A percentile compares a stretch with the other conserved stretches of the same genome.
These are phyloP conservation scores for Plotosus lineatus DNA, from an alignment of 2,113 vertebrate species.

Conservation along the genomic window DNA sequence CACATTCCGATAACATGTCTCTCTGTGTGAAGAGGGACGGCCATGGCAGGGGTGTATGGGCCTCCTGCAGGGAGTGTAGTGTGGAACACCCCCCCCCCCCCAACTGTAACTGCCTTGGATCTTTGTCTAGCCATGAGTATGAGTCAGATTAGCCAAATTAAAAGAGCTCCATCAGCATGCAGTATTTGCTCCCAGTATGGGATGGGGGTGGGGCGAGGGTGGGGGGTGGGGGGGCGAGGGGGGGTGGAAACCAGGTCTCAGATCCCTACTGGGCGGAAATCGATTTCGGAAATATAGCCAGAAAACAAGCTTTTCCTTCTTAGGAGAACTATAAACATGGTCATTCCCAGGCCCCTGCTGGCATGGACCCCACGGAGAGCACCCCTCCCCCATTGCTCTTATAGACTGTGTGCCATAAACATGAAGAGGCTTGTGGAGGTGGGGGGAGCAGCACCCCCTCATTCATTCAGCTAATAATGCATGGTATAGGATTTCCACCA, in stretches of 20 bases:
- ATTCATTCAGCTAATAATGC: conserved; percentile 30
- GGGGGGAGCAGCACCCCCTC: too few species aligned
- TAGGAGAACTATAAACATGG: conserved; percentile 14
- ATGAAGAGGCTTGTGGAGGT: conserved; percentile 19
- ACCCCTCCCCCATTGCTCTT: neutral
- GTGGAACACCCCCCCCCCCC: neutral
- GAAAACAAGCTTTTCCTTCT: neutral
- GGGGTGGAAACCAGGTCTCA: neutral
- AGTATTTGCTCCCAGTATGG: conserved; percentile 9
- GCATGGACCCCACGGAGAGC: neutral
- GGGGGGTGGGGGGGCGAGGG: neutral
- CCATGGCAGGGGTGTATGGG: neutral
- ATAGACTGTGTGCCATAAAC: conserved; percentile 35
- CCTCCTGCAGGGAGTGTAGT: conserved; percentile 6
- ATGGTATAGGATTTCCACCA: conserved; percentile 30
- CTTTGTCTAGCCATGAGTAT: conserved; percentile 8
- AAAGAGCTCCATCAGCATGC: neutral
- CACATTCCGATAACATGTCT: conserved; percentile 26
- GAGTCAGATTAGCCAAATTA: conserved; percentile 7
- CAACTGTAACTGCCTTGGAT: neutral
- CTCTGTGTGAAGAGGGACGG: conserved; percentile 19
- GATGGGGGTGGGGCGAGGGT: neutral
- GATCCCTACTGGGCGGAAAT: neutral
- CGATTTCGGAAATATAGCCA: neutral
- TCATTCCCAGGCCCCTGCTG: conserved; percentile 33